Conservation (phyloP, 2,888 invertebrate species). For the Lathronympha strigana region DNA sequence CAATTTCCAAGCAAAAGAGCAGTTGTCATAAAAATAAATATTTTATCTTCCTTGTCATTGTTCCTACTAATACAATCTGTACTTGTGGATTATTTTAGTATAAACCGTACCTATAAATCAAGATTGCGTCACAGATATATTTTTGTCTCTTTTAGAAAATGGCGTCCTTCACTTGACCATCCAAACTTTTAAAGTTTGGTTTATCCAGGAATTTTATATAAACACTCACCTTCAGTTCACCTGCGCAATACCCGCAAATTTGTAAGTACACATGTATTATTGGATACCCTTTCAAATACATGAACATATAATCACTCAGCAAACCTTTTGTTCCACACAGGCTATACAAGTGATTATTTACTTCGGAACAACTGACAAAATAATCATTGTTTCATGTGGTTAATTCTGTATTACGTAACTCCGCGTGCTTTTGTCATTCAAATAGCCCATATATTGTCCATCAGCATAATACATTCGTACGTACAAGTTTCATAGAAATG, state of each 20-base stretch:
- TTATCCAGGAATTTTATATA: conserved; percentile 20
- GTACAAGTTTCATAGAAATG: background rate
- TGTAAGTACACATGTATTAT: conserved; percentile 19
- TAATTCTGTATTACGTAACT: conserved; percentile 17
- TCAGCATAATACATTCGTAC: background rate
- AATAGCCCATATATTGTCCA: conserved; percentile 20
- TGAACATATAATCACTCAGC: conserved; percentile 55
- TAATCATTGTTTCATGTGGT: conserved; percentile 20
- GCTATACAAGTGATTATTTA: conserved; percentile 45
- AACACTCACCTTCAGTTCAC: background rate
- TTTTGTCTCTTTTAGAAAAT: background rate
- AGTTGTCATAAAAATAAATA: too few relatives aligned
- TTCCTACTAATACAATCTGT: too few relatives aligned
- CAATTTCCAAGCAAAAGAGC: too few relatives aligned
- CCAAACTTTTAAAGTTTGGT: background rate
- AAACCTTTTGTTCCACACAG: conserved; percentile 50
- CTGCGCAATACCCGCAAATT: background rate
- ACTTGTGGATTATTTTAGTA: too few relatives aligned
- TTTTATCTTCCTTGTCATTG: too few relatives aligned
- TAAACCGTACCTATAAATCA: too few relatives aligned
- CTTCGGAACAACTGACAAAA: conserved; percentile 24
- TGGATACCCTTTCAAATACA: background rate
- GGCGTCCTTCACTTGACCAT: background rate
- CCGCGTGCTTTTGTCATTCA: conserved; percentile 18
- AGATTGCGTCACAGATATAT: background rate